These are phyloP conservation scores for Pantherophis guttatus DNA, from an alignment of 2,113 vertebrate genomes.

Conservation along the genomic window DNA sequence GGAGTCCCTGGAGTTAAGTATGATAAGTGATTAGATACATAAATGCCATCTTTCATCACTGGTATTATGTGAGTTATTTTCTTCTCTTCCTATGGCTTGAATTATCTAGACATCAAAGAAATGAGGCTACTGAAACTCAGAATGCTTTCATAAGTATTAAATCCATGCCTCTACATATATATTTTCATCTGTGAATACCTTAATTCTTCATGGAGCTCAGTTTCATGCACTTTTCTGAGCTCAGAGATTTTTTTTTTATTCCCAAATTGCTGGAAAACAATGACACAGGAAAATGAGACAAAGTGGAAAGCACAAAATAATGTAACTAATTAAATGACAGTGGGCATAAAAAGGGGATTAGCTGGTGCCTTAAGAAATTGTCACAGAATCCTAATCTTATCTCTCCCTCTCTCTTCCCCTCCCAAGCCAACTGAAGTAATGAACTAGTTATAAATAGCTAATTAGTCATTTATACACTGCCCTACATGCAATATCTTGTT, in stretches of 20 bases:
- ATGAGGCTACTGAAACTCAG: neutral
- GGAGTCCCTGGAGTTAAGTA: neutral
- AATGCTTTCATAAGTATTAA: neutral
- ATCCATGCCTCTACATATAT: slow-evolving; percentile 2
- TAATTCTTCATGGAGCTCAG: neutral
- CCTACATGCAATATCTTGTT: slow-evolving; percentile 52
- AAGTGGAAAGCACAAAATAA: neutral
- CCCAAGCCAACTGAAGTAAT: slow-evolving; percentile 44
- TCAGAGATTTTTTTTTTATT: accelerated
- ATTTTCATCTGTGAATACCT: neutral
- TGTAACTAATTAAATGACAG: slow-evolving; percentile 52
- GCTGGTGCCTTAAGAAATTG: slow-evolving; percentile 45
- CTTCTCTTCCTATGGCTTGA: neutral
- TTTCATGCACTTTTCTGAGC: neutral
- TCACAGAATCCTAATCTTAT: slow-evolving; percentile 57
- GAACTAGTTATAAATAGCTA: slow-evolving; percentile 64
- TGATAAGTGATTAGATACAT: neutral
- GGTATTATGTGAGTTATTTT: neutral
- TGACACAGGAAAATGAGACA: neutral
- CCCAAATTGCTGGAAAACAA: neutral
- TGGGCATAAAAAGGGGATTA: slow-evolving; percentile 60
- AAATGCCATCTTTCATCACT: neutral
- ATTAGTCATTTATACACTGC: slow-evolving; percentile 71
- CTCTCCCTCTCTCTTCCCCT: slow-evolving; percentile 35
- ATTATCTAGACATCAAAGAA: neutral